phyloP scores from a whole-genome alignment of 2,113 vertebrate genomes.

The Festucalex cinctus region DNA sequence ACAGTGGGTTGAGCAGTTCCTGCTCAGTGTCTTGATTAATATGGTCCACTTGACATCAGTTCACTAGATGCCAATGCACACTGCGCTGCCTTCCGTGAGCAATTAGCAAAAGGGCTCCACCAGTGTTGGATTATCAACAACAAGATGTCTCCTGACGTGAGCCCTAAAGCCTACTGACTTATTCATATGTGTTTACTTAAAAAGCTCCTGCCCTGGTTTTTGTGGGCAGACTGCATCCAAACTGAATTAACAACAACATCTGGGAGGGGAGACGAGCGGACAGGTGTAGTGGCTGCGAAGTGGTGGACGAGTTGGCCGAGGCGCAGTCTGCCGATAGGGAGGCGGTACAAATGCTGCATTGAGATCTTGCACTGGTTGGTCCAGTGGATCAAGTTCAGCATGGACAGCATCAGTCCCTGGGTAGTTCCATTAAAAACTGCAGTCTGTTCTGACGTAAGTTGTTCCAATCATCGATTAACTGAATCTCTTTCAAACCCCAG shows the following conservation, averaged over 20 bases:
- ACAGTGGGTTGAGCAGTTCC: slow-evolving; percentile 25
- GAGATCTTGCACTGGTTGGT: background rate
- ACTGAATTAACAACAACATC: slow-evolving; percentile 54
- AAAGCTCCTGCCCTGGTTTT: slow-evolving; percentile 59
- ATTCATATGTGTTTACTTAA: slow-evolving; percentile 74
- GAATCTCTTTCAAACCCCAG: slow-evolving; percentile 14
- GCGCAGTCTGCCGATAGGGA: slow-evolving; percentile 15
- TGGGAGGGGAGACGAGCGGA: slow-evolving; percentile 19
- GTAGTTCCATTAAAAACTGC: slow-evolving; percentile 20
- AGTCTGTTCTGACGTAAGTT: slow-evolving; percentile 19
- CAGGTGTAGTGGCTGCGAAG: background rate
- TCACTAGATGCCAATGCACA: slow-evolving; percentile 62
- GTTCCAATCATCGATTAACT: slow-evolving; percentile 25
- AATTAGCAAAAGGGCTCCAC: slow-evolving; percentile 68
- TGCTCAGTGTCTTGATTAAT: slow-evolving; percentile 71
- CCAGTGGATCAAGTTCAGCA: background rate
- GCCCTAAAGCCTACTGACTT: slow-evolving; percentile 70
- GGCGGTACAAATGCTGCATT: slow-evolving; percentile 10
- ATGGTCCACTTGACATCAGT: slow-evolving; percentile 69
- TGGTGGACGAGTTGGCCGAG: slow-evolving; percentile 22
- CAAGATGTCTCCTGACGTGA: slow-evolving; percentile 70
- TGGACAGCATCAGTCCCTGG: background rate
- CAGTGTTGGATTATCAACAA: slow-evolving; percentile 71
- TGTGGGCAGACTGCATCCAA: slow-evolving; percentile 52
- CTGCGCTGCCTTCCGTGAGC: slow-evolving; percentile 68